Percentiles rank a stretch among this genome's conserved stretches.
Conservation (phyloP, 2,888 invertebrate genomes). For the Calameuta filiformis region DNA sequence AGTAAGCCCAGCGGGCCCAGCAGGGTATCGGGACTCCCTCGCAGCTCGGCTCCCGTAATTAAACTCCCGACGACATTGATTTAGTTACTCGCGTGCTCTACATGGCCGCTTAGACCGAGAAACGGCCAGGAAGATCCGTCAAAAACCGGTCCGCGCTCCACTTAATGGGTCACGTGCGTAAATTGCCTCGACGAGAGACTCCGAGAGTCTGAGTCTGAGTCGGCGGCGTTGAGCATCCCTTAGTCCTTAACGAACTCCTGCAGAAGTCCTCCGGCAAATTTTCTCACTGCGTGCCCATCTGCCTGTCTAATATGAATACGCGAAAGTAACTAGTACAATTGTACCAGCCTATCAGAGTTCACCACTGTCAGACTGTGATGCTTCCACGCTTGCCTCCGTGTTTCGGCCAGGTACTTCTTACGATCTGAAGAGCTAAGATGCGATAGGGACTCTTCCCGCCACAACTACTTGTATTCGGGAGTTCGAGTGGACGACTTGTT, state of each 20-base stretch:
- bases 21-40: slow-evolving; percentile 32
- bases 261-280: background rate
- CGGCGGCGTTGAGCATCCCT: background rate
- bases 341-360: background rate
- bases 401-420: background rate
- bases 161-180: slow-evolving; percentile 11
- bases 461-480: background rate
- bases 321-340: background rate
- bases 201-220: background rate
- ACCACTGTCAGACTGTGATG: background rate
- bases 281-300: background rate
- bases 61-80: slow-evolving; percentile 59
- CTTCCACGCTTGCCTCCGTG: background rate
- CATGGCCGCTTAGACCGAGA: slow-evolving; percentile 29
- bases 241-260: background rate
- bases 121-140: slow-evolving; percentile 4
- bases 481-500: slow-evolving; percentile 38
- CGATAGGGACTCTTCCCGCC: background rate
- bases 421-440: background rate
- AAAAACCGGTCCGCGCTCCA: slow-evolving; percentile 6
- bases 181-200: background rate
- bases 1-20: slow-evolving; percentile 34
- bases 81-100: slow-evolving; percentile 52
- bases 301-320: background rate
- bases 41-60: slow-evolving; percentile 46